phyloP scores from a whole-genome alignment of 2,797 vertebrate genomes.

The Lycodopsis pacificus region DNA sequence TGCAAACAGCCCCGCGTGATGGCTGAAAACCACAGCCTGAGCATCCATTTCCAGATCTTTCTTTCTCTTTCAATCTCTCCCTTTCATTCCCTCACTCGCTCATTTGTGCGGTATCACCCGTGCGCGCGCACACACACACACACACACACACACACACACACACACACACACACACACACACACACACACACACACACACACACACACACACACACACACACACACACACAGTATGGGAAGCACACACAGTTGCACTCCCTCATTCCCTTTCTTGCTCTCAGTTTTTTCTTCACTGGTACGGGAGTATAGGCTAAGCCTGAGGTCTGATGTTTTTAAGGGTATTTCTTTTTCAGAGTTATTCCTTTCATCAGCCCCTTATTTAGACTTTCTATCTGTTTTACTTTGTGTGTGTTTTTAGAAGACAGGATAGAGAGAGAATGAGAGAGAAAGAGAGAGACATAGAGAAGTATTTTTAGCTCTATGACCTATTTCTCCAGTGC shows the following conservation, averaged over 20 bases:
- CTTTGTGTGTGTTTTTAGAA: constrained; percentile 70
- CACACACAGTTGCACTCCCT: constrained; percentile 59
- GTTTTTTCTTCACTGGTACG: constrained; percentile 51
- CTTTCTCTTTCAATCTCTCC: constrained; percentile 65
- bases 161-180: background rate
- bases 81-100: constrained; percentile 70
- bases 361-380: constrained; percentile 78
- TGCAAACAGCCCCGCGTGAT: constrained; percentile 76
- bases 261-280: constrained; percentile 56
- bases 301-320: constrained; percentile 55
- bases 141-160: background rate
- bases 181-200: constrained; percentile 2
- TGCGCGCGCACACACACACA: background rate
- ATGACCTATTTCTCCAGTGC: constrained; percentile 89
- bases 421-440: constrained; percentile 64
- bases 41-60: constrained; percentile 79
- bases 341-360: constrained; percentile 73
- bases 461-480: constrained; percentile 88
- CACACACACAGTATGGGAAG: constrained; percentile 6
- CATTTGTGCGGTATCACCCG: constrained; percentile 59
- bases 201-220: constrained; percentile 19
- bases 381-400: constrained; percentile 75
- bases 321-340: constrained; percentile 76
- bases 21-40: constrained; percentile 68
- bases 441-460: constrained; percentile 75